Base-by-base conservation (phyloP, 2,888 invertebrate species). In the Ophioninae sp. region DNA sequence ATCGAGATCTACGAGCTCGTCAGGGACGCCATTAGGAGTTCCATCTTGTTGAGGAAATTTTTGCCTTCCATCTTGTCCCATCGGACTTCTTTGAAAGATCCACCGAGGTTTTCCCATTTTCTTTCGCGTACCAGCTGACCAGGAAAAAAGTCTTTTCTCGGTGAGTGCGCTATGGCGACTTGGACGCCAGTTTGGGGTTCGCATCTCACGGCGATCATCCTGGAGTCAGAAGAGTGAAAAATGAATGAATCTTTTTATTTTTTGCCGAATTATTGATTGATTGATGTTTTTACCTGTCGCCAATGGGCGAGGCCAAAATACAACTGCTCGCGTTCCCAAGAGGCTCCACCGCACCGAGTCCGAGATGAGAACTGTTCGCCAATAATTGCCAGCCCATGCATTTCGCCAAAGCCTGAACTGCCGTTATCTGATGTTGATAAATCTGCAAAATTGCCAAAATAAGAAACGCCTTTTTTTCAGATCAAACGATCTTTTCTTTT, bases 341-440 rank as follows among this genome's bases (percentile, higher is more conserved):
- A 0, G 97, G 97, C 91, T 99, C 99, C 0, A 98, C 97, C 50
- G 97, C 96, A 0, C 98, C 98, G 13, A 97, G 95, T 23, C 98
- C 98, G 82, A 98, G 94, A 92, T 98, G 97, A 75, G 97, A 95
- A 89, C 97, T 98, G 90, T 97, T 97, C 7, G 98, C 97, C 72
- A 99, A 94, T 79, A 97, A 96, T 89, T 98, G 97, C 99, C 99
- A 99, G 10, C 98, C 98, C 97, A 99, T 98, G 89, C 97, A 96
- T 88, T 98, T 97, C 0, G 98, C 98, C 84, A 99, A 94, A 76
- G 96, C 96, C 91, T 98, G 97, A 13, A 98, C 96, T 0, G 98
- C 97, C 70, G 96, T 96, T 90, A 99, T 97, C 93, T 99, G 98
- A 93, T 99, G 99, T 88, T 98, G 98, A 92, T 98, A 97, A 84